Evolutionary conservation across 2,113 vertebrate species (phyloP), one percentile per base, ranked within the genome.

Genomic region (Fregetta grallaria): DNA sequence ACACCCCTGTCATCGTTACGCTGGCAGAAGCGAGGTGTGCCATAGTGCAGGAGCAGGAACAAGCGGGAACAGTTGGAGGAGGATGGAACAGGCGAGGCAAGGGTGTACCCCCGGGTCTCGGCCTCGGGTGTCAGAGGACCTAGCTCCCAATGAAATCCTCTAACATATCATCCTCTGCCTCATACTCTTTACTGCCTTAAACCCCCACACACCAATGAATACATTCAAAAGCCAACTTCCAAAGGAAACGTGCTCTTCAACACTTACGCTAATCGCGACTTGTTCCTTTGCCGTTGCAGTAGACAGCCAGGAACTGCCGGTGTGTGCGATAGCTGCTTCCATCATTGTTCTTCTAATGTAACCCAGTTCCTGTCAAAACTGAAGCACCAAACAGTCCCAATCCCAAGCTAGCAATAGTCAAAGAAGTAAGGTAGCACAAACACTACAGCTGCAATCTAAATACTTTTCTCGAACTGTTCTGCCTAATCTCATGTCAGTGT

Each of bases 1-100:
- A 80, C 47, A 84, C 27, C 22, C 21, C 65, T 2, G 0, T 13
- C 67, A 45, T 4, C 4, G 3, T 15, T 9, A 20, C 0, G 4
- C 72, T 40, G 36, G 49, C 34, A 71, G 52, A 95, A 92, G 76
- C 1, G 0, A 61, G 36, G 5, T 38, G 50, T 58, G 70, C 74
- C 15, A 6, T 2, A 18, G 12, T 23, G 65, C 55, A n/a, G 49
- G 32, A 72, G n/a, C 16, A 40, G 26, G 30, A 67, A 78, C 34
- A 88, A 47, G 21, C 1, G 1, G 72, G 30, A 73, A 66, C 30
- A 87, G 32, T 0, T 0, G 4, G 52, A 75, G 26, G 7, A 47
- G 12, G 25, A 22, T 0, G 4, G 58, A 86, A 80, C 2, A 82
- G 36, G 7, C 2, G 2, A 79, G 53, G 36, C 42, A 62, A 87